A percentile compares a stretch with the other conserved stretches of the same genome.
These are phyloP conservation scores for Forbesichthys papilliferus DNA, from an alignment of 2,113 vertebrate species.

Conservation along the genomic window DNA sequence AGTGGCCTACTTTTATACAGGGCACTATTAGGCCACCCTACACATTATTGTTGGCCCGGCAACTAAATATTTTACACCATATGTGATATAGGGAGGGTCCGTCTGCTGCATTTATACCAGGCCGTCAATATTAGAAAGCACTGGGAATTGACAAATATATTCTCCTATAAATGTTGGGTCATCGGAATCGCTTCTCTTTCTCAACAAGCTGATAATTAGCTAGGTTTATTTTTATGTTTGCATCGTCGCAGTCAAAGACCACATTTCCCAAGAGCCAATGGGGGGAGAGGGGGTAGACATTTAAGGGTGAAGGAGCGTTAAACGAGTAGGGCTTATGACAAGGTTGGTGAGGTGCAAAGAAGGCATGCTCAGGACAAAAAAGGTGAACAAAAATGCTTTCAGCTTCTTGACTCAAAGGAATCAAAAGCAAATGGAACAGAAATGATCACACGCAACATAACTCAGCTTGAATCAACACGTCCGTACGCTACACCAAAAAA, in stretches of 20 bases:
- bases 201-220: background rate
- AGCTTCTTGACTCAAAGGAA: constrained; percentile 64
- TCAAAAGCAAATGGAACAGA: constrained; percentile 79
- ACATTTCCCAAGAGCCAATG: constrained; percentile 57
- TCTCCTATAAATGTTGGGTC: background rate
- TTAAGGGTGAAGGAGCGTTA: constrained; percentile 74
- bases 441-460: constrained; percentile 75
- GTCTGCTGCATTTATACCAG: too few species aligned
- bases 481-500: constrained; percentile 68
- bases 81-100: too few species aligned
- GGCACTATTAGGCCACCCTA: too few species aligned
- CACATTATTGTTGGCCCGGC: too few species aligned
- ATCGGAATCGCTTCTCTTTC: constrained; percentile 21
- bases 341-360: constrained; percentile 97
- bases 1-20: too few species aligned
- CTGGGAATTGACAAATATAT: background rate
- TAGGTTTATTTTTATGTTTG: background rate
- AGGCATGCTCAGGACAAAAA: constrained; percentile 89
- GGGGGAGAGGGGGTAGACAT: constrained; percentile 56
- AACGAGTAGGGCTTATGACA: constrained; percentile 82
- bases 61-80: too few species aligned
- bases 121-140: constrained; percentile 1
- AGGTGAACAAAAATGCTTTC: constrained; percentile 60
- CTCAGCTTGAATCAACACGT: constrained; percentile 84
- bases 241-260: constrained; percentile 51